Base-by-base conservation (phyloP, 2,113 vertebrate species). In the Halcyon senegalensis region DNA sequence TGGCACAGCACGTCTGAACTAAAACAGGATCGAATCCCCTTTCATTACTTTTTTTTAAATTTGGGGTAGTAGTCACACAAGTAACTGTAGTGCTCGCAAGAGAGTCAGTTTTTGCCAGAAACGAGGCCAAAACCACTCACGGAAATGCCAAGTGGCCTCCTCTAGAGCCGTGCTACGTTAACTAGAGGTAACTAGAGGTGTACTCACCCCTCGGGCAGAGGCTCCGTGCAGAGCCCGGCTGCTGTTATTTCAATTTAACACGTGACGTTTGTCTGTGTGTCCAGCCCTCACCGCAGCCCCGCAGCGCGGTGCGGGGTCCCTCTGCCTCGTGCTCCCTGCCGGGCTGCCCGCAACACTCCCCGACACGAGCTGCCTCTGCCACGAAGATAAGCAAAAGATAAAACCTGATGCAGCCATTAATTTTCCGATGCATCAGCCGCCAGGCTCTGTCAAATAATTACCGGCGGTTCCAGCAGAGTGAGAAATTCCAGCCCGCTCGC, bases 231-330 rank as follows among this genome's bases (percentile, higher is more conserved):
- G 3, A 64, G 62, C n/a, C 68, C 5, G 27, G 16, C 35, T 46
- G 48, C 46, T 19, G 16, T 5, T 23, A 24, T 5, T 63, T 16
- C 90, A 17, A 1, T 8, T 55, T 2, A 53, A 56, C 23, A 25
- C 1, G 0, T 2, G 15, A 17, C 39, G 2, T 20, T 31, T 28
- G 28, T 1, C 74, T 48, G 15, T 3, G 60, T 3, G 33, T 16
- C 50, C n/a, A 20, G 13, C 50, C 35, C 39, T 44, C 60, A 2
- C 39, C 1, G 0, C 25, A 73, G 41, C 69, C 77, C 44, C 37
- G 10, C 0, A 0, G 1, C 0, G 0, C 1, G 1, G 31, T 0
- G 35, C 1, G 3, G 58, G 87, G 60, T 30, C 76, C 46, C 63
- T 33, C 41, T 2, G 1, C 25, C 60, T n/a, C n/a, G 9, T 25